Base-by-base conservation (phyloP, 2,888 invertebrate species). In the Microctonus hyperodae region DNA sequence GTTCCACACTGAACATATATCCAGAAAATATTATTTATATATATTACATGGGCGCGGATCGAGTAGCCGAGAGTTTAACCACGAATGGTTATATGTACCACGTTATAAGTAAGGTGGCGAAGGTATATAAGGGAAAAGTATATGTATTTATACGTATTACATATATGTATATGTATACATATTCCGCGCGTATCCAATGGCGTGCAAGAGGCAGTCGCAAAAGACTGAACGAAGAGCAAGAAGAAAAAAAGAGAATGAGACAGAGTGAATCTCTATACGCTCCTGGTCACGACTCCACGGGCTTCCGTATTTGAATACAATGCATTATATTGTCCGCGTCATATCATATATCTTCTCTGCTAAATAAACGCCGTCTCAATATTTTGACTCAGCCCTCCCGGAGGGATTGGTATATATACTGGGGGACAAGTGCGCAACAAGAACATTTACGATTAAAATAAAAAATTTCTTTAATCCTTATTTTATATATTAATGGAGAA, bases 261-360 rank as follows among this genome's bases (percentile, higher is more conserved):
- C 71, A n/a, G n/a, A n/a, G n/a, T n/a, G n/a, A n/a, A n/a, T 72
- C 70, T 67, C 74, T 73, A 70, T 72, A 72, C 75, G 79, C 81
- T 83, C 78, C 80, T 77, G 83, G 83, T 83, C 83, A 83, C 83
- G 83, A 83, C 77, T 83, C 79, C 76, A 40, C 78, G 78, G 74
- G 80, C 83, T 82, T 81, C 83, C 73, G 82, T 83, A 83, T 83
- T 83, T 83, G 83, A 83, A 83, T 83, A 83, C 83, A 83, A 83
- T 83, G 83, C 83, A 83, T 83, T 83, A 84, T 83, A 84, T 84
- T 83, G 83, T 83, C 82, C 80, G 79, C 81, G 80, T 83, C 81
- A 83, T 83, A 83, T 83, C 83, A 83, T 83, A 83, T 83, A 83
- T 83, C 83, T 83, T 79, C 75, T 74, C 75, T 25, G 79, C 76